Evolutionary conservation across 2,797 vertebrate species (phyloP).

Genomic region (Paratrypauchen microcephalus): DNA sequence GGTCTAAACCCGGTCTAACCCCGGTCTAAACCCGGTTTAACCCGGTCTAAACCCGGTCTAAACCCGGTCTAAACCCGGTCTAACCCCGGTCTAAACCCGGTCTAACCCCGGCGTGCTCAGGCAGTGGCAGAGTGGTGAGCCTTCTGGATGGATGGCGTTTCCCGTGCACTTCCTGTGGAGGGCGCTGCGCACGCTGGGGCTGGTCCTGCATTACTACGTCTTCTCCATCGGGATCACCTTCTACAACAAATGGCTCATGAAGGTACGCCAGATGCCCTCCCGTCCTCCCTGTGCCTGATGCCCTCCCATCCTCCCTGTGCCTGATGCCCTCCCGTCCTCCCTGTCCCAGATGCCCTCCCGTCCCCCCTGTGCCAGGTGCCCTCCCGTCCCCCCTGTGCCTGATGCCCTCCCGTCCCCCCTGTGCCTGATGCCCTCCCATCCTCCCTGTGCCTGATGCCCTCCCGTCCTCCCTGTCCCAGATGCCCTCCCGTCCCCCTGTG

Average conservation of each 20-base stretch:
- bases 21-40: no score
- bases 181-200: slow-evolving; percentile 74
- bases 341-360: not conserved
- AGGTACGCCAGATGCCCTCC: slow-evolving; percentile 65
- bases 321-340: not conserved
- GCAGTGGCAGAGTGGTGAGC: not conserved
- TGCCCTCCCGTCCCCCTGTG: not conserved
- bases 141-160: slow-evolving; percentile 60
- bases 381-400: no score
- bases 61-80: no score
- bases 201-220: slow-evolving; percentile 87
- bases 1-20: no score
- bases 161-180: slow-evolving; percentile 75
- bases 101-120: no score
- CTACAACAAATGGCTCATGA: slow-evolving; percentile 96
- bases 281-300: not conserved
- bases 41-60: no score
- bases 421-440: not conserved
- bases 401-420: not conserved
- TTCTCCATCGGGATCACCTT: slow-evolving; percentile 96
- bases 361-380: not conserved
- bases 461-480: not conserved
- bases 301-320: not conserved
- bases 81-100: no score
- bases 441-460: not conserved